Conservation (phyloP, 2,888 invertebrate species). For the Xylota segnis region DNA sequence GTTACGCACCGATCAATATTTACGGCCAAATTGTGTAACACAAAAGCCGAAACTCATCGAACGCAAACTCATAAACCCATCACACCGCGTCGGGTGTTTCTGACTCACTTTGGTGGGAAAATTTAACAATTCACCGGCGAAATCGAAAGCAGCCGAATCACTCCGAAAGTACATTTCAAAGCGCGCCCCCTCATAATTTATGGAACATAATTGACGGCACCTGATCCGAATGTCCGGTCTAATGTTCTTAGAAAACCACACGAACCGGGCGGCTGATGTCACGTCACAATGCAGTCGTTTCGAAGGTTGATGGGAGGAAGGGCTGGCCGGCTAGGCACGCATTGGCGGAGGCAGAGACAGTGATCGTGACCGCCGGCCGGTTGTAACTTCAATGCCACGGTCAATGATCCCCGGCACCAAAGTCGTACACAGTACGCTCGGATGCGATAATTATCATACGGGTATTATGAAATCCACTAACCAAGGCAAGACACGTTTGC, state of each 20-base stretch:
- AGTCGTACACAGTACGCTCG: slow-evolving; percentile 14
- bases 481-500: slow-evolving; percentile 67
- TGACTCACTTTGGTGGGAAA: slow-evolving; percentile 29
- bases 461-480: slow-evolving; percentile 51
- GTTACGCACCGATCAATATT: slow-evolving; percentile 44
- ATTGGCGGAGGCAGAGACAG: slow-evolving; percentile 13
- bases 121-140: slow-evolving; percentile 24
- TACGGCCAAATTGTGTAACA: slow-evolving; percentile 50
- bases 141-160: slow-evolving; percentile 55
- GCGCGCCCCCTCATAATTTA: slow-evolving; percentile 9
- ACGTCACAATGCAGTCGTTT: slow-evolving; percentile 41
- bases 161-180: not conserved
- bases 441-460: slow-evolving; percentile 58
- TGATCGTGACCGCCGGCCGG: slow-evolving; percentile 55
- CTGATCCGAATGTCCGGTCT: slow-evolving; percentile 53
- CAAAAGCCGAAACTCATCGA: slow-evolving; percentile 18
- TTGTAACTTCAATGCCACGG: slow-evolving; percentile 65
- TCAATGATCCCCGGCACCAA: slow-evolving; percentile 57
- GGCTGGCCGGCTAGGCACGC: slow-evolving; percentile 14
- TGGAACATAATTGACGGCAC: slow-evolving; percentile 32
- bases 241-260: slow-evolving; percentile 44
- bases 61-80: not conserved
- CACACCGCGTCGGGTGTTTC: not conserved
- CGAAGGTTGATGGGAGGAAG: slow-evolving; percentile 15
- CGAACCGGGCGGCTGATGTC: slow-evolving; percentile 10